Percentiles rank a stretch among this genome's conserved stretches.
Conservation (phyloP, 2,888 invertebrate genomes). For the Pherbina coryleti region DNA sequence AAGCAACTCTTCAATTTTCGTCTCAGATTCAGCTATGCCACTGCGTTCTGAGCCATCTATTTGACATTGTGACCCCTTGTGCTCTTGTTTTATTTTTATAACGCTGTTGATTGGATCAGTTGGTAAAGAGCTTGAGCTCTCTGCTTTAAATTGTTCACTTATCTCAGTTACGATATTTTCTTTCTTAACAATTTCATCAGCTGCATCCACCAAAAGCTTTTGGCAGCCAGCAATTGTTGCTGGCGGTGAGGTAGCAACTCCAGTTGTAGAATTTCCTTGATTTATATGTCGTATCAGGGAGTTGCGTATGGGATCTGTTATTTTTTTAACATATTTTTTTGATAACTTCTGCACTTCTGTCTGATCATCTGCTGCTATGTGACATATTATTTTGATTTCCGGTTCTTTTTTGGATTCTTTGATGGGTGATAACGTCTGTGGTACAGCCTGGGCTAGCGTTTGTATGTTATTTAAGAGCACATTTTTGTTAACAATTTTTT, state of each 20-base stretch:
- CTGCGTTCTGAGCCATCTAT: background rate
- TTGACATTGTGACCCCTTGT: background rate
- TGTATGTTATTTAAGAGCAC: background rate
- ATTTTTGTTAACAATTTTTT: background rate
- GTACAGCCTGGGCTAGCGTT: background rate
- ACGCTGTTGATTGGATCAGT: conserved; percentile 1
- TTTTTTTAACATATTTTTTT: conserved; percentile 35
- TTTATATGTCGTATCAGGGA: conserved; percentile 40
- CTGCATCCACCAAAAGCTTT: background rate
- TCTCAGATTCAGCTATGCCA: background rate
- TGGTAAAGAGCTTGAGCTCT: conserved; percentile 32
- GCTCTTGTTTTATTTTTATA: conserved; percentile 3
- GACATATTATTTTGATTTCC: conserved; percentile 53
- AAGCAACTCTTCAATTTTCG: background rate
- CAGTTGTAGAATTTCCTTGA: conserved; percentile 44
- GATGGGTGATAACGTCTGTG: background rate
- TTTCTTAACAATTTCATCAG: conserved; percentile 1
- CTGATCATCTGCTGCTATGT: conserved; percentile 43
- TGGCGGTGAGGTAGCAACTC: conserved; percentile 49
- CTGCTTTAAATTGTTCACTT: background rate
- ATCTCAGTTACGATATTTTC: background rate
- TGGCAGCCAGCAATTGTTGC: background rate
- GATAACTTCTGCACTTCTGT: conserved; percentile 37
- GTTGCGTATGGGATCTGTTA: conserved; percentile 42
- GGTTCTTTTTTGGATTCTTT: conserved; percentile 39